Evolutionary conservation across 2,888 invertebrate species (phyloP).

Genomic region (Endotricha flammealis): DNA sequence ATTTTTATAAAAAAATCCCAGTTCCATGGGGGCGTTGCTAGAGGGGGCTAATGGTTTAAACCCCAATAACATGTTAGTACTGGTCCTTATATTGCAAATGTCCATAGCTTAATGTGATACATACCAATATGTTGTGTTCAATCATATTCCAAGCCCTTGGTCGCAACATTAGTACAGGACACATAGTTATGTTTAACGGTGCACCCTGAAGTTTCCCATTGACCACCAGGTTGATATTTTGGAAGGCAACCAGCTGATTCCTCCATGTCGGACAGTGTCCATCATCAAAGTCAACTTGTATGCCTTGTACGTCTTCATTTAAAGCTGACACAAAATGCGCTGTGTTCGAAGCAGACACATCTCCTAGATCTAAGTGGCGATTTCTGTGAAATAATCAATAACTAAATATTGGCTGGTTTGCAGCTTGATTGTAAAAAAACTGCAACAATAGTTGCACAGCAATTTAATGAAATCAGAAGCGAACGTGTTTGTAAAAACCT

Average conservation of each 20-base stretch:
- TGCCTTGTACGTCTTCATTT: slow-evolving; percentile 76
- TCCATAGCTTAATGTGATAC: no score
- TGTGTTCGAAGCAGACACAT: slow-evolving; percentile 80
- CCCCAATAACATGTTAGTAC: no score
- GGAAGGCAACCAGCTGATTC: slow-evolving; percentile 80
- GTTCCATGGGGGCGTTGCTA: no score
- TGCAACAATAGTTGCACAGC: no score
- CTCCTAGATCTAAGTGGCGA: slow-evolving; percentile 81
- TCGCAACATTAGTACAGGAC: slow-evolving; percentile 81
- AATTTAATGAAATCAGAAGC: no score
- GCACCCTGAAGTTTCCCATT: slow-evolving; percentile 69
- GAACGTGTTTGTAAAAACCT: no score
- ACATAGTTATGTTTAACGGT: slow-evolving; percentile 65
- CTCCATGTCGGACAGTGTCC: slow-evolving; percentile 86
- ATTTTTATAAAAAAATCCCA: no score
- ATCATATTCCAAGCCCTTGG: slow-evolving; percentile 87
- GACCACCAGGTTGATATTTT: slow-evolving; percentile 79
- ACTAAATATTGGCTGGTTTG: no score
- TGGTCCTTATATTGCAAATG: no score
- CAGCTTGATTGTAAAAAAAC: no score
- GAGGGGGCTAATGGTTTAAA: no score
- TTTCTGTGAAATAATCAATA: slow-evolving; percentile 44
- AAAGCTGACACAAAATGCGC: slow-evolving; percentile 77
- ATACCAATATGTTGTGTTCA: slow-evolving; percentile 80
- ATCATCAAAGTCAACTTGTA: slow-evolving; percentile 84